Percentiles rank a stretch among this genome's conserved stretches.
phyloP scores from a whole-genome alignment of 35 echinoderm and acorn worm genomes.

The Anneissia japonica region DNA sequence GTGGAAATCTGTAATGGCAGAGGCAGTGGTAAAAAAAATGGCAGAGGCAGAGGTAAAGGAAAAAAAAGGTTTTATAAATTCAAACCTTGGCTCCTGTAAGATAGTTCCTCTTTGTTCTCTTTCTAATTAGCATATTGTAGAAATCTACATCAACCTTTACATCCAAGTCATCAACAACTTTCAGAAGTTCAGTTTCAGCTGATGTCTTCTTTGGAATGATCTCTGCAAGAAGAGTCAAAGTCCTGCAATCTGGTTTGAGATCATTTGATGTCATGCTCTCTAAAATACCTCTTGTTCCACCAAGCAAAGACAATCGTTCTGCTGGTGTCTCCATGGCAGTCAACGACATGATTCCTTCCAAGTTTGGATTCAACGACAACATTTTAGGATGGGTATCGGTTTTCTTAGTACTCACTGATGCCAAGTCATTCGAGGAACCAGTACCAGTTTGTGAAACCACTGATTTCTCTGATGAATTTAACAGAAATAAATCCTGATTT shows the following conservation, averaged over 20 bases:
- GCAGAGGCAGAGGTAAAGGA: too few relatives aligned
- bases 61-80: too few relatives aligned
- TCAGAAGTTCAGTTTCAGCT: constrained; percentile 57
- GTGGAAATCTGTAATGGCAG: too few relatives aligned
- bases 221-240: constrained; percentile 54
- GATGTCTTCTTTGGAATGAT: constrained; percentile 46
- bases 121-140: constrained; percentile 74
- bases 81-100: constrained; percentile 72
- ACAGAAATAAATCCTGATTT: background rate
- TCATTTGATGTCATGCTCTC: constrained; percentile 47
- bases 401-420: background rate
- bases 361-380: constrained; percentile 39
- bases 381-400: constrained; percentile 48
- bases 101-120: constrained; percentile 52
- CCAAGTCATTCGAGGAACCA: background rate
- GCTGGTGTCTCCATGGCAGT: constrained; percentile 23
- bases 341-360: constrained; percentile 51
- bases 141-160: constrained; percentile 77
- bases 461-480: background rate
- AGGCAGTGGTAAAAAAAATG: too few relatives aligned
- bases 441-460: background rate
- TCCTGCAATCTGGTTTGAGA: constrained; percentile 71
- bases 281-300: constrained; percentile 52
- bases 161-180: constrained; percentile 30
- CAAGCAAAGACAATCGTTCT: constrained; percentile 65